Evolutionary conservation across 2,888 invertebrate species (phyloP).

Genomic region (Allygus modestus): DNA sequence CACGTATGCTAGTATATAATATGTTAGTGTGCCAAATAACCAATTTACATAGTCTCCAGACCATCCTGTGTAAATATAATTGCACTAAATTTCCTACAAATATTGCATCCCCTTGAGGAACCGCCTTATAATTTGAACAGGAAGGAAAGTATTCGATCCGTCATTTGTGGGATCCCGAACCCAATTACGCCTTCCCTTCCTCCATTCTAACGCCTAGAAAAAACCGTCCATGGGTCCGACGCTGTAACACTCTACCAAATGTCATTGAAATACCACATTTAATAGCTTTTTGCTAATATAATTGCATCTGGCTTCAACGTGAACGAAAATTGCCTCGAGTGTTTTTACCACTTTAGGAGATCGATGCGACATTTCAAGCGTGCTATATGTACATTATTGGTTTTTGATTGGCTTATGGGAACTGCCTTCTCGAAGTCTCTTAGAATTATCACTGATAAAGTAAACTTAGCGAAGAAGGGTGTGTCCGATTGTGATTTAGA

Average conservation of each 20-base stretch:
- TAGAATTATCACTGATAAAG: no score
- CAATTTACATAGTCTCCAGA: no score
- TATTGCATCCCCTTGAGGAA: no score
- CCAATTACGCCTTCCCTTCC: background rate
- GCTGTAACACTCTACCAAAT: background rate
- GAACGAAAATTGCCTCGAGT: background rate
- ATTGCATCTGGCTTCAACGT: constrained; percentile 1
- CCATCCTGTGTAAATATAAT: no score
- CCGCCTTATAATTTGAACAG: constrained; percentile 1
- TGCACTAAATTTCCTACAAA: no score
- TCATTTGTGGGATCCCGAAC: background rate
- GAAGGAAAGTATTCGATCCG: constrained; percentile 14
- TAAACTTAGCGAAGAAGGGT: no score
- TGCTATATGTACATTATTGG: no score
- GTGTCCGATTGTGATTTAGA: no score
- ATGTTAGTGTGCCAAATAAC: no score
- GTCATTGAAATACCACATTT: constrained; percentile 6
- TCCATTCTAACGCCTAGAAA: background rate
- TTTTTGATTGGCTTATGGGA: no score
- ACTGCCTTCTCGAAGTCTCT: no score
- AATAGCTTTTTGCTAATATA: background rate
- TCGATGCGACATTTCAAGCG: background rate
- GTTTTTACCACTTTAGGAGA: background rate
- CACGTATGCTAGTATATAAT: no score
- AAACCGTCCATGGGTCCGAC: background rate